Conservation (phyloP, 2,797 vertebrate species). For the Halcyon chelicuti region DNA sequence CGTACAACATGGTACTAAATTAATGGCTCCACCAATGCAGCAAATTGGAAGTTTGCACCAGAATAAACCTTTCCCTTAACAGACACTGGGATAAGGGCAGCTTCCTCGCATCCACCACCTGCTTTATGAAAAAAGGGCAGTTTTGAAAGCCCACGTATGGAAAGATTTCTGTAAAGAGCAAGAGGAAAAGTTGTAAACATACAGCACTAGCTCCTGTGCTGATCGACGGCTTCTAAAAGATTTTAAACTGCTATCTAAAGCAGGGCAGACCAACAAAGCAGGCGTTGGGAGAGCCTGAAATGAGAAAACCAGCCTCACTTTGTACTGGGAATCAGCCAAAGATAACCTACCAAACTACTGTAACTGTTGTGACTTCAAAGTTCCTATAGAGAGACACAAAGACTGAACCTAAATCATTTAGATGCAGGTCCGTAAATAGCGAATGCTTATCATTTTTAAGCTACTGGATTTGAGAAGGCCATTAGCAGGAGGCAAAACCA, state of each 20-base stretch:
- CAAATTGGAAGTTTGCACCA: background rate
- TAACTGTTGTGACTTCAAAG: background rate
- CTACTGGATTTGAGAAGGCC: background rate
- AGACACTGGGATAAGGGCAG: background rate
- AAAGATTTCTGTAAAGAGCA: background rate
- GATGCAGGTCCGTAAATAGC: background rate
- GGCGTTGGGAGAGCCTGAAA: background rate
- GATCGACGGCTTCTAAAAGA: background rate
- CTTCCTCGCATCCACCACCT: background rate
- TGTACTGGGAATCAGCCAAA: background rate
- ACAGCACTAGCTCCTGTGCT: background rate
- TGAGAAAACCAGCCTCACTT: background rate
- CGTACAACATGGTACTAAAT: background rate
- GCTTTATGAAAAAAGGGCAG: background rate
- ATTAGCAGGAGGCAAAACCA: background rate
- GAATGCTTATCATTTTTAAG: background rate
- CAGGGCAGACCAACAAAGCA: background rate
- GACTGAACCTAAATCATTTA: background rate
- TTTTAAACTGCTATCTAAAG: background rate
- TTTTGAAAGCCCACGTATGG: background rate
- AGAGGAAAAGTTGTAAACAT: background rate
- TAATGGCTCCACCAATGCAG: background rate
- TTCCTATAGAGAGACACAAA: background rate
- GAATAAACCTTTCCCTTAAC: background rate
- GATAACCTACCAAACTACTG: background rate